A percentile compares a stretch with the other conserved stretches of the same genome.
Evolutionary conservation across 2,888 invertebrate genomes (phyloP).

Genomic region (Allophyes oxyacanthae): DNA sequence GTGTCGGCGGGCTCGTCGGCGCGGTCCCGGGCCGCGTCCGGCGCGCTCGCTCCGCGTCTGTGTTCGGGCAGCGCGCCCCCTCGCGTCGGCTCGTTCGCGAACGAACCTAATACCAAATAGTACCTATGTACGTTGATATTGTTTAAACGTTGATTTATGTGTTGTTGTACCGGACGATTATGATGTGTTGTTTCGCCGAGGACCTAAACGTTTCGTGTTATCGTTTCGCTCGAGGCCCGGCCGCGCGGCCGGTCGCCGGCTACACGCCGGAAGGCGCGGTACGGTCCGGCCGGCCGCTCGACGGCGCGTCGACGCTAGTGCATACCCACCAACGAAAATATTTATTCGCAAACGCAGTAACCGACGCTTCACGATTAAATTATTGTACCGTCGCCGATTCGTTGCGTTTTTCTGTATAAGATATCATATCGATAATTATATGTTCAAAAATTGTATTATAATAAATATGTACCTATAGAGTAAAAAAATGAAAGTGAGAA

Average conservation of each 20-base stretch:
- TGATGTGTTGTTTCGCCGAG: conserved; percentile 65
- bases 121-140: conserved; percentile 84
- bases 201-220: conserved; percentile 58
- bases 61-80: conserved; percentile 58
- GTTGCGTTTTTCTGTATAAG: conserved; percentile 87
- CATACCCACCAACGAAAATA: conserved; percentile 81
- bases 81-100: conserved; percentile 54
- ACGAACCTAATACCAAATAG: conserved; percentile 84
- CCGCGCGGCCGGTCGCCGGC: conserved; percentile 45
- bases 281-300: conserved; percentile 36
- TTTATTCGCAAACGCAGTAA: conserved; percentile 85
- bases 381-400: conserved; percentile 85
- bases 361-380: conserved; percentile 84
- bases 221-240: conserved; percentile 52
- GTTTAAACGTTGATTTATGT: conserved; percentile 83
- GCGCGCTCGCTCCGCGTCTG: conserved; percentile 44
- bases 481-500: conserved; percentile 89
- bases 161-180: conserved; percentile 79
- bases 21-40: conserved; percentile 52
- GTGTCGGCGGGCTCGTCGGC: conserved; percentile 62
- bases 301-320: conserved; percentile 49
- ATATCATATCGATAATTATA: conserved; percentile 89
- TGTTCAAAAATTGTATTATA: conserved; percentile 89
- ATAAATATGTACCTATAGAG: conserved; percentile 87
- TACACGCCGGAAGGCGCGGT: conserved; percentile 24